phyloP scores from a whole-genome alignment of 2,113 vertebrate genomes.

The Cinclus mexicanus region DNA sequence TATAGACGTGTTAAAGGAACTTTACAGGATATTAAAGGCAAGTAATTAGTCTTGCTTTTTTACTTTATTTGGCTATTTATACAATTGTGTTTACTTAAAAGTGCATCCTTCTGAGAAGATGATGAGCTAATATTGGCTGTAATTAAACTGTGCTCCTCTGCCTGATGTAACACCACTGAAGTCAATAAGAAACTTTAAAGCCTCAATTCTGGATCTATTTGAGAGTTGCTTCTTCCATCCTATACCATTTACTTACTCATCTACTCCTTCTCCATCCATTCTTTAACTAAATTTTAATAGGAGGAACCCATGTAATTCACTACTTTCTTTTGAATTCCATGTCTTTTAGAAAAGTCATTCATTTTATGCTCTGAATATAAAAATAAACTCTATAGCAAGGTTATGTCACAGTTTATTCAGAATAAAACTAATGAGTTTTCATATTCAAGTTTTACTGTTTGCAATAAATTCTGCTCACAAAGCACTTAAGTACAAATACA shows the following conservation, averaged over 20 bases:
- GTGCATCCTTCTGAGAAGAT: slow-evolving; percentile 13
- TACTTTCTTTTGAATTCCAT: neutral
- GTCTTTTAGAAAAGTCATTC: neutral
- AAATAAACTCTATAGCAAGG: neutral
- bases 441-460: neutral
- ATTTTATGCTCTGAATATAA: neutral
- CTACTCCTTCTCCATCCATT: neutral
- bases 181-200: slow-evolving; percentile 1
- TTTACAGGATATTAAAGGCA: neutral
- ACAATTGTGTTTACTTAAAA: slow-evolving; percentile 29
- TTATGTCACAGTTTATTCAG: neutral
- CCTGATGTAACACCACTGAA: neutral
- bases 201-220: neutral
- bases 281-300: neutral
- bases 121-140: slow-evolving; percentile 8
- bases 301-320: neutral
- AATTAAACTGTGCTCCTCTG: slow-evolving; percentile 12
- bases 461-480: neutral
- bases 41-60: slow-evolving; percentile 5
- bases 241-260: neutral
- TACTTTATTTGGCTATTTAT: slow-evolving; percentile 20
- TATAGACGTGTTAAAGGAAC: neutral
- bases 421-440: slow-evolving; percentile 6
- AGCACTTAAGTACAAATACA: slow-evolving; percentile 19
- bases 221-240: neutral